A percentile compares a stretch with the other conserved stretches of the same genome.
These are phyloP conservation scores for Lobophora halterata DNA, from an alignment of 2,888 invertebrate genomes.

Conservation along the genomic window DNA sequence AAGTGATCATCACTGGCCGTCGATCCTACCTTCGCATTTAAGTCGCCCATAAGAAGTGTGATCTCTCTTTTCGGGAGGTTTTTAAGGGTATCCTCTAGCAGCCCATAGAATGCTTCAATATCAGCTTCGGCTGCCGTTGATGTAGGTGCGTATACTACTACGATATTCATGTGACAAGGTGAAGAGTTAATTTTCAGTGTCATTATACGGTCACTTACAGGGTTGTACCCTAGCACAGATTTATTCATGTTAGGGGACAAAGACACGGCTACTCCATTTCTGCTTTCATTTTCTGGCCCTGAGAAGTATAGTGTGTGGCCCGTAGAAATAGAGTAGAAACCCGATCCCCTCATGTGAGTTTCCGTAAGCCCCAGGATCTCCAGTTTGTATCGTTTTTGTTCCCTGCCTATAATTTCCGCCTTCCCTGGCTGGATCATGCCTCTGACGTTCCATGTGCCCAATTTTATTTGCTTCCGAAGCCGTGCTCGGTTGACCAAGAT, in stretches of 20 bases:
- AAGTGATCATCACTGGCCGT: too few relatives aligned
- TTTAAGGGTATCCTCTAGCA: too few relatives aligned
- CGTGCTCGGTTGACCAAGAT: not conserved
- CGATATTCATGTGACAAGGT: slow-evolving; percentile 1
- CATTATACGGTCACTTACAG: slow-evolving; percentile 1
- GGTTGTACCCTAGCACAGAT: slow-evolving; percentile 6
- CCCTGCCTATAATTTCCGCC: not conserved
- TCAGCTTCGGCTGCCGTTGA: too few relatives aligned
- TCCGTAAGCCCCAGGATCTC: slow-evolving; percentile 3
- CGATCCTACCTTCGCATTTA: too few relatives aligned
- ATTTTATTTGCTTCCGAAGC: not conserved
- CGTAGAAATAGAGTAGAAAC: not conserved
- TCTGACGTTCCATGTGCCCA: slow-evolving; percentile 3
- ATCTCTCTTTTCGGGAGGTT: too few relatives aligned
- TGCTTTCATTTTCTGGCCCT: slow-evolving; percentile 1
- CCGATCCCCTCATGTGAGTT: slow-evolving; percentile 3
- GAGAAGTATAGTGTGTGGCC: too few relatives aligned
- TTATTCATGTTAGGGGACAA: slow-evolving; percentile 2
- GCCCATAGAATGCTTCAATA: too few relatives aligned
- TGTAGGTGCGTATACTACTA: too few relatives aligned
- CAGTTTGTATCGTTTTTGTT: slow-evolving; percentile 4
- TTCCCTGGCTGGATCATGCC: slow-evolving; percentile 1
- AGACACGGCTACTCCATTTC: slow-evolving; percentile 1
- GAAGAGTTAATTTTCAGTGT: slow-evolving; percentile 2
- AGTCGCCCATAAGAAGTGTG: too few relatives aligned